These are phyloP conservation scores for Dendroctonus valens DNA, from an alignment of 1,140 invertebrate genomes.

Conservation along the genomic window DNA sequence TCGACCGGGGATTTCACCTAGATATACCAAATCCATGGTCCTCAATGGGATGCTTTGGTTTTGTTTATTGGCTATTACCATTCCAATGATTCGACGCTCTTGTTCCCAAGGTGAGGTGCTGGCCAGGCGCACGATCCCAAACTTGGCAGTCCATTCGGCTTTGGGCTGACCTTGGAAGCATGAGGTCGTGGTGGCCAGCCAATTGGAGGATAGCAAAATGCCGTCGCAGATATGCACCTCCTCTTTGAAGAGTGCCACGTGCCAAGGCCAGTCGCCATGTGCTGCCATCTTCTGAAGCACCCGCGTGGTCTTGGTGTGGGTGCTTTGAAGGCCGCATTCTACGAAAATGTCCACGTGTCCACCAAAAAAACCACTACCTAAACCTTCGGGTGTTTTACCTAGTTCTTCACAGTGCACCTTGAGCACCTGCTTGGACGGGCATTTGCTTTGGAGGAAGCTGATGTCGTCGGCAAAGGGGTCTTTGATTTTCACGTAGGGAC, in stretches of 20 bases:
- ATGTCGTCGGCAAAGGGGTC: constrained; percentile 77
- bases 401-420: constrained; percentile 75
- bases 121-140: constrained; percentile 74
- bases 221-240: constrained; percentile 86
- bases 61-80: constrained; percentile 57
- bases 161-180: constrained; percentile 88
- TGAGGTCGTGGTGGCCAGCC: constrained; percentile 84
- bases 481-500: constrained; percentile 71
- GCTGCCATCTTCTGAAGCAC: constrained; percentile 66
- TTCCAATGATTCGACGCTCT: constrained; percentile 77
- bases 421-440: constrained; percentile 74
- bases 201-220: constrained; percentile 72
- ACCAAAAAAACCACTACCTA: background rate
- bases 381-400: constrained; percentile 54
- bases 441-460: constrained; percentile 72
- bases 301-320: constrained; percentile 53
- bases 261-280: constrained; percentile 88
- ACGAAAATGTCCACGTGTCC: constrained; percentile 27
- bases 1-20: constrained; percentile 75
- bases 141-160: constrained; percentile 77
- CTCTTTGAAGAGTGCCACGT: constrained; percentile 77
- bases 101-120: constrained; percentile 84
- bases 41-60: background rate
- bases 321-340: constrained; percentile 77
- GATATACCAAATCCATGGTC: background rate